Evolutionary conservation across 1,140 invertebrate genomes (phyloP).

Genomic region (Caerostris darwini): DNA sequence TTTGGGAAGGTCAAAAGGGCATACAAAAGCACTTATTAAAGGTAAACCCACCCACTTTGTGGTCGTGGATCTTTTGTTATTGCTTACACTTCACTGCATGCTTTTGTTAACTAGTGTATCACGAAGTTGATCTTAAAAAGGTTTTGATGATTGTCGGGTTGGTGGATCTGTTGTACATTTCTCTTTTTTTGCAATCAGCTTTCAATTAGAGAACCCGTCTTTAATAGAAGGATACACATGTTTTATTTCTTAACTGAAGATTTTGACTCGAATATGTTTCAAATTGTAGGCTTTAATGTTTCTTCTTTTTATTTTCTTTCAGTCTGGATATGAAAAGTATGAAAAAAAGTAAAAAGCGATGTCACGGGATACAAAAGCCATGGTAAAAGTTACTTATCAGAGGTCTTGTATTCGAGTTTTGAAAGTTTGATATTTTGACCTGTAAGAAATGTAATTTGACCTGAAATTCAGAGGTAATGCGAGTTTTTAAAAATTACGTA

Average conservation of each 20-base stretch:
- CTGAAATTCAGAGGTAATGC: too few relatives aligned
- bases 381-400: too few relatives aligned
- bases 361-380: too few relatives aligned
- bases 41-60: slow-evolving; percentile 49
- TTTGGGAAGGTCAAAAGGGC: slow-evolving; percentile 58
- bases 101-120: slow-evolving; percentile 44
- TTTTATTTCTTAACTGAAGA: background rate
- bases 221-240: slow-evolving; percentile 6
- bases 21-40: slow-evolving; percentile 43
- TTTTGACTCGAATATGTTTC: background rate
- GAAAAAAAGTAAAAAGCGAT: background rate
- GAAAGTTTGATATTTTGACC: too few relatives aligned
- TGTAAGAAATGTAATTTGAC: too few relatives aligned
- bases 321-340: background rate
- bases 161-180: background rate
- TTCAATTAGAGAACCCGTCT: slow-evolving; percentile 34
- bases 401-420: too few relatives aligned
- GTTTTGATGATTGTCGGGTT: slow-evolving; percentile 3
- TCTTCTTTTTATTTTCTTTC: background rate
- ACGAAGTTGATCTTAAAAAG: slow-evolving; percentile 36
- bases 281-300: background rate
- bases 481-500: too few relatives aligned
- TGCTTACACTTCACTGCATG: slow-evolving; percentile 38
- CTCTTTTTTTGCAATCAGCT: slow-evolving; percentile 16
- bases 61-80: slow-evolving; percentile 24